Evolutionary conservation across 2,797 vertebrate species (phyloP).

Genomic region (Chromis chromis): DNA sequence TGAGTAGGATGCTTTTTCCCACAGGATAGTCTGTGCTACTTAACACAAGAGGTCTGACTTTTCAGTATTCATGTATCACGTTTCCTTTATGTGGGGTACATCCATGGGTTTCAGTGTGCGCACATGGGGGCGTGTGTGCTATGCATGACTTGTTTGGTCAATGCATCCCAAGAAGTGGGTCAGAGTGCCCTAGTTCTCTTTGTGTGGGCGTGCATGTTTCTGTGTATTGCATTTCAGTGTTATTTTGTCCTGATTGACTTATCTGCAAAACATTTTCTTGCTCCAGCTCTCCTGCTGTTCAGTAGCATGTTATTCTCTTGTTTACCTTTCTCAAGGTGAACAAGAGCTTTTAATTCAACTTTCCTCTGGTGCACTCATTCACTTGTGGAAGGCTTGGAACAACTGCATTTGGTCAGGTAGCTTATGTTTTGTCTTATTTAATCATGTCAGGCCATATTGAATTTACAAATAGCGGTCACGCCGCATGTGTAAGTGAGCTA

Average conservation of each 20-base stretch:
- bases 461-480: constrained; percentile 83
- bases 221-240: constrained; percentile 68
- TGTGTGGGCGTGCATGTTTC: constrained; percentile 68
- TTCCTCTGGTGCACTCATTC: constrained; percentile 53
- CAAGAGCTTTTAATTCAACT: constrained; percentile 71
- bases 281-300: constrained; percentile 67
- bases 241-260: constrained; percentile 80
- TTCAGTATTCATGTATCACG: constrained; percentile 47
- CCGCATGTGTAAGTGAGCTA: constrained; percentile 79
- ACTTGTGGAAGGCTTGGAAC: constrained; percentile 59
- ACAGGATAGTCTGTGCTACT: constrained; percentile 38
- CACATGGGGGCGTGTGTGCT: constrained; percentile 55
- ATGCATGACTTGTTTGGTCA: constrained; percentile 80
- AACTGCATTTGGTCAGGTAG: constrained; percentile 78
- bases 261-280: constrained; percentile 68
- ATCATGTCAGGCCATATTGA: constrained; percentile 83
- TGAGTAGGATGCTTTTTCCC: constrained; percentile 23
- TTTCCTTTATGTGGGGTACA: constrained; percentile 55
- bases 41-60: constrained; percentile 55
- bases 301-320: constrained; percentile 68
- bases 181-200: constrained; percentile 83
- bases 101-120: constrained; percentile 38
- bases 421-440: constrained; percentile 83
- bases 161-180: constrained; percentile 84
- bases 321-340: constrained; percentile 79